Evolutionary conservation across 2,113 vertebrate species (phyloP), one percentile per base, ranked within the genome.

Genomic region (Alaudala cheleensis): DNA sequence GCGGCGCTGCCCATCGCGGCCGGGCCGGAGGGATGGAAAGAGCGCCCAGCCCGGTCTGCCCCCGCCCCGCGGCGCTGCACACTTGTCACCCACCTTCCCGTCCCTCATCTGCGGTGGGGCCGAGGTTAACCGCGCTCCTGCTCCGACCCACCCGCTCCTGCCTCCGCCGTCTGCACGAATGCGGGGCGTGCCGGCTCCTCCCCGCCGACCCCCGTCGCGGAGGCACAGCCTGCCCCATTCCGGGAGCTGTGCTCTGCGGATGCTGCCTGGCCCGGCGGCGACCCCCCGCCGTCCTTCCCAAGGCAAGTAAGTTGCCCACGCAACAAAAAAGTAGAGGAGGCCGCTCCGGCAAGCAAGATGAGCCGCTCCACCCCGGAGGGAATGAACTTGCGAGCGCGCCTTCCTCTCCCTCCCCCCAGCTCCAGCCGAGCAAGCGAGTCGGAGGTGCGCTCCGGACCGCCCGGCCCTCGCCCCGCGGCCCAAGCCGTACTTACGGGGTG

Each of bases 401-500:
- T 54, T n/a, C 33, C 26, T 56, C 42, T 13, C 61, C 37, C 28
- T 16, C 16, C 19, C 20, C 16, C 16, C 13, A 14, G 14, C 8
- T 57, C 51, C 49, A 40, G 29, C 25, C 20, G 10, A 18, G 22
- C 15, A 26, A 24, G 10, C 8, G 50, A 53, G 54, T 21, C 5
- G 8, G 23, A 23, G 24, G 15, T 8, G 33, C 21, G 33, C 50
- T 24, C 16, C 33, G 22, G 8, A 5, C 10, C 11, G 9, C 34
- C 24, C 33, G 26, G 79, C 45, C n/a, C 16, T n/a, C 25, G 25
- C 25, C 47, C n/a, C 31, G 20, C 21, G 9, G 29, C 20, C 51
- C 22, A 7, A 21, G 34, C 37, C 22, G 39, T 86, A 97, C 98
- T 98, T 96, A 98, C 98, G 88, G 98, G 98, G 93, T 98, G 98